A percentile compares a stretch with the other conserved stretches of the same genome.
These are phyloP conservation scores for Syrista parreyssii DNA, from an alignment of 2,888 invertebrate species.

Conservation along the genomic window DNA sequence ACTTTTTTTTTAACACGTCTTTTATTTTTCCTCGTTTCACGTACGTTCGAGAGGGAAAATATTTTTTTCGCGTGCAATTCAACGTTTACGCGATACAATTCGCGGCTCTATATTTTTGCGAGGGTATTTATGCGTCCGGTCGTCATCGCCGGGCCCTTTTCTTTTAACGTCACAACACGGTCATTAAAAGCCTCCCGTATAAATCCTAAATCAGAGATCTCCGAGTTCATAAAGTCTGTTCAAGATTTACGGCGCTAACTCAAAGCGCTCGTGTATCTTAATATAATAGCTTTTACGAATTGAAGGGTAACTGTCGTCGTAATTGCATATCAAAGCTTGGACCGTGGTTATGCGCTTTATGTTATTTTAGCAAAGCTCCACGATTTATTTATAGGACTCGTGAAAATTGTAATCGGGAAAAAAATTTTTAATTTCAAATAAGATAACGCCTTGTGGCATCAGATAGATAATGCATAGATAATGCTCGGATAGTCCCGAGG, in stretches of 20 bases:
- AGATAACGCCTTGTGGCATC: not conserved
- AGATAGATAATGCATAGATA: not conserved
- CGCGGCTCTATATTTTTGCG: not conserved
- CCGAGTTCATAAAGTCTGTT: constrained; percentile 43
- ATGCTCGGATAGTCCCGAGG: not conserved
- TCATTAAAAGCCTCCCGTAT: constrained; percentile 41
- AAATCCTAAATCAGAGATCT: constrained; percentile 54
- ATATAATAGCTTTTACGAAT: constrained; percentile 40
- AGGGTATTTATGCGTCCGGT: constrained; percentile 54
- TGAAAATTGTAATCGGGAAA: not conserved
- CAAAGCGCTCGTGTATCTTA: constrained; percentile 32
- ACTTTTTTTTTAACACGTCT: too few species aligned
- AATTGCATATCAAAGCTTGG: constrained; percentile 32
- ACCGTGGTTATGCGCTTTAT: not conserved
- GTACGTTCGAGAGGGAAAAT: not conserved
- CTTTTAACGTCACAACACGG: constrained; percentile 41
- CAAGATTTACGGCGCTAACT: constrained; percentile 45
- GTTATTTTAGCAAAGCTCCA: not conserved
- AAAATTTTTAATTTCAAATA: not conserved
- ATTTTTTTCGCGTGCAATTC: not conserved
- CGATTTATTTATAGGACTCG: not conserved
- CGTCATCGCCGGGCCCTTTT: constrained; percentile 35
- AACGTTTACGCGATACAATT: not conserved
- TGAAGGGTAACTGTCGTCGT: constrained; percentile 33
- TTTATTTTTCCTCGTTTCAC: not conserved